These are phyloP conservation scores for Rhopalosiphum nymphaeae DNA, from an alignment of 2,888 invertebrate species.

Conservation along the genomic window DNA sequence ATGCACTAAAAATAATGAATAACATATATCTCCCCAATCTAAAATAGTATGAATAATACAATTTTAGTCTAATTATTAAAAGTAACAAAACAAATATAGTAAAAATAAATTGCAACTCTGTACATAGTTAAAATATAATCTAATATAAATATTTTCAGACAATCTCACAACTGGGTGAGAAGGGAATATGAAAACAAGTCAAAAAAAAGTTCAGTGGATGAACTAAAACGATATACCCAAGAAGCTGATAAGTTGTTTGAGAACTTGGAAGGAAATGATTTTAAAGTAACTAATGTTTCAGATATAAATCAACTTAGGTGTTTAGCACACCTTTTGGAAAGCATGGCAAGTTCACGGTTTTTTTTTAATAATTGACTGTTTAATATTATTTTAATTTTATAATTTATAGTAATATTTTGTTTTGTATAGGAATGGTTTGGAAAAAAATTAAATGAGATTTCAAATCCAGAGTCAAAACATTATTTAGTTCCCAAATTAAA, in stretches of 20 bases:
- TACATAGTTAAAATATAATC: neutral
- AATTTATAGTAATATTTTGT: neutral
- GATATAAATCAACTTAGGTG: conserved; percentile 86
- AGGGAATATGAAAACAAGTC: conserved; percentile 70
- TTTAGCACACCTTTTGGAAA: conserved; percentile 91
- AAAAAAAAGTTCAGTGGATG: conserved; percentile 48
- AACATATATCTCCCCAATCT: neutral
- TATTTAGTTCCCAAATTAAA: conserved; percentile 58
- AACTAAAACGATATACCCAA: conserved; percentile 68
- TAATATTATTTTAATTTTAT: neutral
- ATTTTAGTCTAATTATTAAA: neutral
- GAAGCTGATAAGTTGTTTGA: conserved; percentile 95
- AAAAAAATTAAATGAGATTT: conserved; percentile 68
- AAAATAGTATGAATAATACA: neutral
- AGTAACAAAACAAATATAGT: neutral
- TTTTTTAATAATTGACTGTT: neutral
- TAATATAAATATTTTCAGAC: conserved; percentile 71
- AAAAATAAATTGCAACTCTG: neutral
- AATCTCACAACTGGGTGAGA: conserved; percentile 84
- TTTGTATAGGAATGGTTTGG: conserved; percentile 53
- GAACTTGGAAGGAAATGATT: conserved; percentile 89
- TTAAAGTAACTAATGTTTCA: conserved; percentile 85
- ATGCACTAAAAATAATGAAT: neutral
- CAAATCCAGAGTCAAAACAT: conserved; percentile 68
- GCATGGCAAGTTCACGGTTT: conserved; percentile 76